Conservation (phyloP, 2,888 invertebrate genomes). For the Plemyria rubiginata region DNA sequence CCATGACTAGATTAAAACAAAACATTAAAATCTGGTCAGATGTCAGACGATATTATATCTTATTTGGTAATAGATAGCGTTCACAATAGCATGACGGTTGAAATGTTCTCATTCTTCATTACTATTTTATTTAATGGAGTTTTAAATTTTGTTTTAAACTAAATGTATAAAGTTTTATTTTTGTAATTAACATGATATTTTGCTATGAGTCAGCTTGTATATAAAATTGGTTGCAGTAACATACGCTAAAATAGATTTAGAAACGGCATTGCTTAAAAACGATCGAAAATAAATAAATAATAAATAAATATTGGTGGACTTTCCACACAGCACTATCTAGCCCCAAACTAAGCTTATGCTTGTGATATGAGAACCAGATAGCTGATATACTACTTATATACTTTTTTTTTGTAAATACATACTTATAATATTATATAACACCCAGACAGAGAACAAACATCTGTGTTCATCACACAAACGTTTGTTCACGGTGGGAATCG, state of each 20-base stretch:
- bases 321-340: too few species aligned
- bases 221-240: conserved; percentile 35
- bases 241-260: conserved; percentile 8
- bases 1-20: conserved; percentile 24
- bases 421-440: too few species aligned
- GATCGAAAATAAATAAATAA: too few species aligned
- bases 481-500: too few species aligned
- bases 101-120: conserved; percentile 9
- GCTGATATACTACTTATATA: too few species aligned
- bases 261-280: too few species aligned
- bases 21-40: not conserved
- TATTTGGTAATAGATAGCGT: not conserved
- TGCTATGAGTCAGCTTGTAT: conserved; percentile 16
- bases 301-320: too few species aligned
- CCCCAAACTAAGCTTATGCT: too few species aligned
- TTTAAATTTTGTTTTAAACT: conserved; percentile 33
- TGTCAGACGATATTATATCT: not conserved
- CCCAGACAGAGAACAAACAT: too few species aligned
- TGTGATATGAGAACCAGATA: too few species aligned
- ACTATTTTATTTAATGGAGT: conserved; percentile 5
- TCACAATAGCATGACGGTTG: conserved; percentile 9
- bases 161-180: conserved; percentile 14
- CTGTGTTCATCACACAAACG: too few species aligned
- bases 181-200: conserved; percentile 17
- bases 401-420: too few species aligned